These are phyloP conservation scores for Margarornis squamiger DNA, from an alignment of 2,797 vertebrate genomes.

Conservation along the genomic window DNA sequence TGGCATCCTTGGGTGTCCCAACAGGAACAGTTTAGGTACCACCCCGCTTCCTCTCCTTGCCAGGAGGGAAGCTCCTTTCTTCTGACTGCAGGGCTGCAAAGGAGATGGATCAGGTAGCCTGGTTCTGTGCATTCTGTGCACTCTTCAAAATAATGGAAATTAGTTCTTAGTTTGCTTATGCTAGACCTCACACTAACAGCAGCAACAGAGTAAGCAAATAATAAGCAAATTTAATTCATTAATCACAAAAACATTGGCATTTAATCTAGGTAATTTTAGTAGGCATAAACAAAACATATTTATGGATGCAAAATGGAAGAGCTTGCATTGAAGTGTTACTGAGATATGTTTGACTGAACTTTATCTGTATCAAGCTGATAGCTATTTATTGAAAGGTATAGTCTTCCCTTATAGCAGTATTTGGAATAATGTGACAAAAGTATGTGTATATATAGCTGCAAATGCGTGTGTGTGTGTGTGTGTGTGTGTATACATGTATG, in stretches of 20 bases:
- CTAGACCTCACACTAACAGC: neutral
- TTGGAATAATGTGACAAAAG: neutral
- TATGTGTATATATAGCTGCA: neutral
- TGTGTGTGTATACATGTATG: neutral
- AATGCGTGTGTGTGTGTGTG: fast-evolving
- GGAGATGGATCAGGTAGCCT: neutral
- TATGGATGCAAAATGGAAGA: neutral
- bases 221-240: neutral
- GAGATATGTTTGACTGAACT: neutral
- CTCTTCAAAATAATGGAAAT: neutral
- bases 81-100: neutral
- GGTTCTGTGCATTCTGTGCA: fast-evolving
- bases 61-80: neutral
- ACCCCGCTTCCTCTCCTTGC: neutral
- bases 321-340: neutral
- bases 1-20: neutral
- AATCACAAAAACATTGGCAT: neutral
- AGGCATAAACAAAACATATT: neutral
- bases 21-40: neutral
- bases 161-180: neutral
- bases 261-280: neutral
- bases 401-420: neutral
- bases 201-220: neutral
- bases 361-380: neutral
- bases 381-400: neutral